Conservation (phyloP, 2,113 vertebrate genomes). For the Triplophysa dalaica region DNA sequence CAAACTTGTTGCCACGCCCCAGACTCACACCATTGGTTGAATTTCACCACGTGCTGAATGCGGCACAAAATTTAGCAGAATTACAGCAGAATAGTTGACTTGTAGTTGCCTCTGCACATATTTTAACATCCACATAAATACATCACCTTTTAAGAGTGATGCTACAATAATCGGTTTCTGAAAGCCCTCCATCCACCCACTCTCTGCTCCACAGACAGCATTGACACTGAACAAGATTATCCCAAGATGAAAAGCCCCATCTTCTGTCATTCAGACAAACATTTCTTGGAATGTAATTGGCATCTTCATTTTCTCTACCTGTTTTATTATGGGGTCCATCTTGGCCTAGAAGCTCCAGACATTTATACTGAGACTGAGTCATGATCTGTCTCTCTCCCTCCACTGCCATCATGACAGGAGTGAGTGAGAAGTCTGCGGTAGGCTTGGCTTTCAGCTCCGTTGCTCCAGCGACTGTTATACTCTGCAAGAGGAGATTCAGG, state of each 20-base stretch:
- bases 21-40: no score
- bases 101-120: not conserved
- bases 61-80: no score
- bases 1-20: not conserved
- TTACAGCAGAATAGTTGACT: no score
- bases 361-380: constrained; percentile 66
- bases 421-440: constrained; percentile 58
- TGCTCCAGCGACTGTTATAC: constrained; percentile 38
- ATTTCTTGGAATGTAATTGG: not conserved
- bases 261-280: constrained; percentile 21
- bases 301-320: constrained; percentile 60
- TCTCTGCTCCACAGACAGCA: not conserved
- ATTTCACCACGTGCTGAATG: no score
- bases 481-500: constrained; percentile 62
- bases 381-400: constrained; percentile 54
- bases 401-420: constrained; percentile 51
- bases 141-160: not conserved
- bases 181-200: not conserved
- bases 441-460: constrained; percentile 54
- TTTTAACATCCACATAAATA: not conserved
- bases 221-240: not conserved
- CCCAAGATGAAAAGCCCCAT: constrained; percentile 13
- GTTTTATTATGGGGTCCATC: constrained; percentile 65
- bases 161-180: no score
- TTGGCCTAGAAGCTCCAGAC: constrained; percentile 63